Base-by-base conservation (phyloP, 2,797 vertebrate genomes). In the Coregonus suidteri region DNA sequence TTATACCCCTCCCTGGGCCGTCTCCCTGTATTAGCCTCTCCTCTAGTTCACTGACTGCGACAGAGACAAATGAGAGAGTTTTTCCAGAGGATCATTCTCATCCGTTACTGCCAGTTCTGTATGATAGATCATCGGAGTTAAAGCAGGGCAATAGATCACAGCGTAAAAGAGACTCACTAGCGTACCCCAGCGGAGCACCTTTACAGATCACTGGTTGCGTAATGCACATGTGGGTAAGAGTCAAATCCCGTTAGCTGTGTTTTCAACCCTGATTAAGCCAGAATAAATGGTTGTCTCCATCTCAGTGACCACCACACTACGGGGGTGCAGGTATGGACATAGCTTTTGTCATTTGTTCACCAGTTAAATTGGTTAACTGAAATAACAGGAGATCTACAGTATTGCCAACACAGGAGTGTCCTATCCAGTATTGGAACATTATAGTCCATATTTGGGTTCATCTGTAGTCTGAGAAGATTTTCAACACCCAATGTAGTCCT, bases 21-120 rank as follows among this genome's bases (percentile, higher is more conserved):
- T 95, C 94, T 91, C 91, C 91, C 93, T 92, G 92, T 90, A 94
- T 95, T 95, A 95, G 92, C 90, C 87, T 95, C 94, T 95, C 92
- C 92, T 94, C 91, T 92, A 93, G 93, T 93, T 94, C 95, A 95
- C 94, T 90, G 91, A 91, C 91, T 90, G 83, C 90, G 95, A 95
- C 95, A 95, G 93, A 95, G 95, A 95, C 94, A 95, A 95, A 95
- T 95, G 95, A 95, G 94, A 93, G 93, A 92, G 92, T 93, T 94
- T 95, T 95, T 93, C 93, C 92, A 93, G 92, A 90, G 88, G 91
- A 94, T 93, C 94, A 93, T 94, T 93, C 93, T 94, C 94, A 95
- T 95, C 94, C 92, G 93, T 95, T 94, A 94, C 94, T 95, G 94
- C 94, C 94, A 94, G 94, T 94, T 95, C 93, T 88, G 51, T 92